Evolutionary conservation across 2,888 invertebrate species (phyloP), one percentile per base, ranked within the genome.

Genomic region (Criorhina ranunculi): DNA sequence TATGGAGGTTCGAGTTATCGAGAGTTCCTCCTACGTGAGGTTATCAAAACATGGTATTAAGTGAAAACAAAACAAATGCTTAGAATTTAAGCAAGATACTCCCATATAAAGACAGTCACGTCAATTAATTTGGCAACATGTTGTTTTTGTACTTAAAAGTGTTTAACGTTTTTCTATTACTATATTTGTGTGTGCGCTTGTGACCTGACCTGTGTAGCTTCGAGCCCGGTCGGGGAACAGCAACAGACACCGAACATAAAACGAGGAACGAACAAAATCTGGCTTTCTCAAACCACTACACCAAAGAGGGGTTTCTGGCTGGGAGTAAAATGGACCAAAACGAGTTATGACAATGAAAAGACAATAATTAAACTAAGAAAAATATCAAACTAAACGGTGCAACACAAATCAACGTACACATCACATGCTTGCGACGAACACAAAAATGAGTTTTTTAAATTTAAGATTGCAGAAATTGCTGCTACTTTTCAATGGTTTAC

Each of bases 401-500:
- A 53, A 76, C 67, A 87, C 89, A 89, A 89, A 88, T 90, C 89
- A 88, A 87, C 89, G 87, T 87, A 87, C 78, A n/a, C 69, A 86
- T 87, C 87, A 88, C 88, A 88, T 88, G 88, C 88, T 88, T 87
- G 89, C 64, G 73, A 82, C 83, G 59, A 55, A 77, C 69, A 77
- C 60, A 31, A 15, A 62, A 40, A 35, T 9, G 7, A 42, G 37
- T 66, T 17, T 35, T 33, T 79, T 75, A 86, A 91, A 91, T 87
- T 91, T 91, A 67, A 91, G 88, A 88, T 92, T 90, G 90, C 92
- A 92, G 2, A 95, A 95, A 81, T 94, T 94, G 89, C 94, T 95
- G 91, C 96, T 96, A 88, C 93, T 93, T 88, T 93, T 93, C n/a
- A 91, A 79, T 5, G 95, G 91, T 89, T 94, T 94, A 88, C 95